These are phyloP conservation scores for Sinonovacula constricta DNA, from an alignment of 1,140 invertebrate species.

Conservation along the genomic window DNA sequence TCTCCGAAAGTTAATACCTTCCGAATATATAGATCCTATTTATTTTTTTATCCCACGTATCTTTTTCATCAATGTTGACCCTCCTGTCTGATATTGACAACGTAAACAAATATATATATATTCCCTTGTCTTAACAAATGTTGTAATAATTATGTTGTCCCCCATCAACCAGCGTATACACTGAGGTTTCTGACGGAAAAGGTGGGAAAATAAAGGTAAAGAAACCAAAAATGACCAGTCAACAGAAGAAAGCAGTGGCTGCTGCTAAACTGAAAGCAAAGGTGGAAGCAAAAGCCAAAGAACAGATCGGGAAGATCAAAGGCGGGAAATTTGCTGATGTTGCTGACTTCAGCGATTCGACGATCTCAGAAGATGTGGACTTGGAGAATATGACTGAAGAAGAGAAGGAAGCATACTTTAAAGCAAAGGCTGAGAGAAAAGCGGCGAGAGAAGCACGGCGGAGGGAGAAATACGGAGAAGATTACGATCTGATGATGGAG, in stretches of 20 bases:
- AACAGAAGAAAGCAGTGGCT: slow-evolving; percentile 56
- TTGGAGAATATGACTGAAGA: slow-evolving; percentile 77
- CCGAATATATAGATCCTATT: too few relatives aligned
- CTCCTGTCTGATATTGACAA: too few relatives aligned
- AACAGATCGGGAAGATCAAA: slow-evolving; percentile 45
- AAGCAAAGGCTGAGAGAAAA: slow-evolving; percentile 68
- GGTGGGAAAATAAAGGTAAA: slow-evolving; percentile 71
- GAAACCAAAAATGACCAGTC: slow-evolving; percentile 65
- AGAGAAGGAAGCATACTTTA: slow-evolving; percentile 73
- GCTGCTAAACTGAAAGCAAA: slow-evolving; percentile 53
- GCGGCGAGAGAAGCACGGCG: slow-evolving; percentile 70
- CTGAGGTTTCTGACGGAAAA: slow-evolving; percentile 71
- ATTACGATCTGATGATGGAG: slow-evolving; percentile 76
- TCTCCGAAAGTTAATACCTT: too few relatives aligned
- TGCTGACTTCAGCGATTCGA: slow-evolving; percentile 72
- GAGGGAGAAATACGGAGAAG: slow-evolving; percentile 77
- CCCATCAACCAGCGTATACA: slow-evolving; percentile 63
- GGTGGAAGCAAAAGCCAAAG: slow-evolving; percentile 54
- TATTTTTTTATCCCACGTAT: too few relatives aligned
- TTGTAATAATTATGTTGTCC: too few relatives aligned
- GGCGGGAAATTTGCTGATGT: slow-evolving; percentile 44
- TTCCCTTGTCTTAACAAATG: too few relatives aligned
- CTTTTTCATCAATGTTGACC: too few relatives aligned
- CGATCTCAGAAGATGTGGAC: slow-evolving; percentile 74
- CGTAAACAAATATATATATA: too few relatives aligned